Conservation (phyloP, 2,888 invertebrate genomes). For the Keiferia lycopersicella region DNA sequence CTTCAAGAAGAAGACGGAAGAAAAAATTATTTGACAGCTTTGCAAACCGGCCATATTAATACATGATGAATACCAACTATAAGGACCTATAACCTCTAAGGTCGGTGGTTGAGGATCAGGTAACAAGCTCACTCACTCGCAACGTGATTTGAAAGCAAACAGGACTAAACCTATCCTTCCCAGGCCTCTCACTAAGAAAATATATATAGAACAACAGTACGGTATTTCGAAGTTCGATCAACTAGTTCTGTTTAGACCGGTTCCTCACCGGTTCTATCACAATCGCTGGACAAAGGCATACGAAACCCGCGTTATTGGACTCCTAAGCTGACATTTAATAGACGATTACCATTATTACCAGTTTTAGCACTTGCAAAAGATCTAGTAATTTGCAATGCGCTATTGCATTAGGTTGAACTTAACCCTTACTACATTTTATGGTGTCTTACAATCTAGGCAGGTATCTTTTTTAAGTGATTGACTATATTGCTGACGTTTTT, state of each 20-base stretch:
- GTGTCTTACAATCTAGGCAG: too few relatives aligned
- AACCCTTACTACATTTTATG: too few relatives aligned
- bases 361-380: neutral
- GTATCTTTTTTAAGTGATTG: too few relatives aligned
- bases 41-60: too few relatives aligned
- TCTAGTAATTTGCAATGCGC: too few relatives aligned
- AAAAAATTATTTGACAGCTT: too few relatives aligned
- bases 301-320: neutral
- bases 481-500: too few relatives aligned
- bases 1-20: too few relatives aligned
- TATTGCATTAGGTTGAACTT: too few relatives aligned
- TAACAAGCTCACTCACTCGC: neutral
- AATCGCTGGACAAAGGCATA: constrained; percentile 14
- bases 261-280: constrained; percentile 19
- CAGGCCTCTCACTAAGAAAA: constrained; percentile 5
- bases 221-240: too few relatives aligned
- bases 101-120: neutral
- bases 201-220: constrained; percentile 17
- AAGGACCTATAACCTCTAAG: neutral
- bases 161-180: neutral
- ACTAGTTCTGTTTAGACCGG: neutral
- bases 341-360: neutral
- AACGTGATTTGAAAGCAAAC: neutral
- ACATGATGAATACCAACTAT: too few relatives aligned
- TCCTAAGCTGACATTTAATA: constrained; percentile 15